These are phyloP conservation scores for Nysson spinosus DNA, from an alignment of 2,888 invertebrate species.

Conservation along the genomic window DNA sequence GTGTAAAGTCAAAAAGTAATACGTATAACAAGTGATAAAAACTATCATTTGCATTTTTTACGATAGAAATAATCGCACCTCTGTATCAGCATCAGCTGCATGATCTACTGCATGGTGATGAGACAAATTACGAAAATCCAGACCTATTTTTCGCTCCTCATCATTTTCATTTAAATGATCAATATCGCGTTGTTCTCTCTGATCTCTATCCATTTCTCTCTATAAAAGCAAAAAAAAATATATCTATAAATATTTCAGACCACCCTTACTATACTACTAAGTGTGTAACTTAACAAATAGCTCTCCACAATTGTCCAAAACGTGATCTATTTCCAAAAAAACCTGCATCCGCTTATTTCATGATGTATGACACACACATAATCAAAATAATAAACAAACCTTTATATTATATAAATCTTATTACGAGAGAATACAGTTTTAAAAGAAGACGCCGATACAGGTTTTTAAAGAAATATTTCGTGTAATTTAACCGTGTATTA, in stretches of 20 bases:
- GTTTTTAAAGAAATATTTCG: too few species aligned
- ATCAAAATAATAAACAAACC: not conserved
- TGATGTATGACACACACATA: not conserved
- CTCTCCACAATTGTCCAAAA: slow-evolving; percentile 7
- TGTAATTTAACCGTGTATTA: too few species aligned
- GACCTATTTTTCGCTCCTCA: slow-evolving; percentile 63
- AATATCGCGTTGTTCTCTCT: slow-evolving; percentile 65
- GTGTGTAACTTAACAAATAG: slow-evolving; percentile 15
- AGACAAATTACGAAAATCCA: slow-evolving; percentile 67
- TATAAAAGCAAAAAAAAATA: slow-evolving; percentile 36
- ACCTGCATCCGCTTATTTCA: slow-evolving; percentile 10
- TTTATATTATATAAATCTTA: not conserved
- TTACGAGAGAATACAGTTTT: not conserved
- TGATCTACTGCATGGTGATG: slow-evolving; percentile 64
- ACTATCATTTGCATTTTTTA: not conserved
- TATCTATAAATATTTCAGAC: not conserved
- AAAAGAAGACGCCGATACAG: too few species aligned
- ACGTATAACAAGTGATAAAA: too few species aligned
- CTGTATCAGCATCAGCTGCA: slow-evolving; percentile 58
- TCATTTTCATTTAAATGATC: slow-evolving; percentile 67
- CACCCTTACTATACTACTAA: not conserved
- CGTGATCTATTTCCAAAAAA: slow-evolving; percentile 25
- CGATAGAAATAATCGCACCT: slow-evolving; percentile 47
- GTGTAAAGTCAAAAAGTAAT: too few species aligned
- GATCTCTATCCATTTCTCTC: slow-evolving; percentile 72